Percentiles rank a stretch among this genome's conserved stretches.
Evolutionary conservation across 2,888 invertebrate genomes (phyloP).

Genomic region (Eristalis arbustorum): DNA sequence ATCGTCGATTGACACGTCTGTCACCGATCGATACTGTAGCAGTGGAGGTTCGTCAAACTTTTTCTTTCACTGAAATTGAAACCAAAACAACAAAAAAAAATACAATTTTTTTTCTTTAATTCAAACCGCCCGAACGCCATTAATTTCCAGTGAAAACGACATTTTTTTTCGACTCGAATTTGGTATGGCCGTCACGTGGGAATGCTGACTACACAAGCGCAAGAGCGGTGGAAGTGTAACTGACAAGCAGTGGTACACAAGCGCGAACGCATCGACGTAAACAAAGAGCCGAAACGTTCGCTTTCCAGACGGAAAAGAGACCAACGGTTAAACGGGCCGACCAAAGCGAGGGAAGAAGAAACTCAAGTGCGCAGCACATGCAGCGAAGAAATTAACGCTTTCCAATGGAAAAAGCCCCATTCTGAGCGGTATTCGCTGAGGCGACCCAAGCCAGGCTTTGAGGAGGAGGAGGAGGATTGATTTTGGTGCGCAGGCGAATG

Average conservation of each 20-base stretch:
- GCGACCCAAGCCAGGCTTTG: conserved; percentile 19
- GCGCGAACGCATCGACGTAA: conserved; percentile 42
- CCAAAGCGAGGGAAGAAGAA: conserved; percentile 53
- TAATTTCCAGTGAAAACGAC: conserved; percentile 60
- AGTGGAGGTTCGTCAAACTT: conserved; percentile 33
- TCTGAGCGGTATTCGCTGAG: conserved; percentile 27
- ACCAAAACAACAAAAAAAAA: background rate
- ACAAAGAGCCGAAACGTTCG: conserved; percentile 45
- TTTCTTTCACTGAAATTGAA: conserved; percentile 62
- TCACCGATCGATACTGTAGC: conserved; percentile 20
- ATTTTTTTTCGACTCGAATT: background rate
- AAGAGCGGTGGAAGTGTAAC: conserved; percentile 32
- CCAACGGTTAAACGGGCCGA: conserved; percentile 41
- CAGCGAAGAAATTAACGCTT: conserved; percentile 53
- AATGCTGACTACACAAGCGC: conserved; percentile 56
- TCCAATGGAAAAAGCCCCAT: conserved; percentile 58
- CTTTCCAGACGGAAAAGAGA: conserved; percentile 49
- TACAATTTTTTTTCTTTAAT: conserved; percentile 3
- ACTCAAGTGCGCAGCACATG: conserved; percentile 39
- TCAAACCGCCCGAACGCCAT: conserved; percentile 1
- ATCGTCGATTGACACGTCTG: conserved; percentile 14
- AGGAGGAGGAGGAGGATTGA: background rate
- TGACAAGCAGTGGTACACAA: background rate
- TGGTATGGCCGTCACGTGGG: conserved; percentile 68
- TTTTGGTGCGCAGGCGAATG: background rate